Evolutionary conservation across 2,797 vertebrate species (phyloP).

Genomic region (Sebastes dallii): DNA sequence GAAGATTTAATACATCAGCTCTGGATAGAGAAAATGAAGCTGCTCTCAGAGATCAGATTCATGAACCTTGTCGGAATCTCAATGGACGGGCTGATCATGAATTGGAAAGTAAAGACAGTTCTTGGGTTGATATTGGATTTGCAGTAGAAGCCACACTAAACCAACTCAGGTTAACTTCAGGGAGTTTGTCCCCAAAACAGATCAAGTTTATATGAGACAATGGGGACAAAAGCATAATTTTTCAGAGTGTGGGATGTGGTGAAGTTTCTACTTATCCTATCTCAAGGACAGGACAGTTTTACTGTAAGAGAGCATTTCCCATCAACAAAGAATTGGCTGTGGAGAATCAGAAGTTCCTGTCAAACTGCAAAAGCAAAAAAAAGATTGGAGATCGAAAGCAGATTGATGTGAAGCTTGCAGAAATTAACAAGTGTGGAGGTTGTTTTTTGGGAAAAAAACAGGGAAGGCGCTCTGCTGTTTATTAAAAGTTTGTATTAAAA

Average conservation of each 20-base stretch:
- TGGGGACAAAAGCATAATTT: background rate
- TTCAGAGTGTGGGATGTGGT: background rate
- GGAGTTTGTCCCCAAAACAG: background rate
- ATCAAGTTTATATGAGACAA: background rate
- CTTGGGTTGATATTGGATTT: background rate
- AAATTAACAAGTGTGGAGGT: background rate
- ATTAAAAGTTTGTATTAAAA: background rate
- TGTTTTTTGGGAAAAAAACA: background rate
- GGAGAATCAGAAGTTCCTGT: background rate
- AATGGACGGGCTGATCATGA: background rate
- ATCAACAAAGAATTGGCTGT: background rate
- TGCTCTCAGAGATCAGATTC: background rate
- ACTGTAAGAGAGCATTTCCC: background rate
- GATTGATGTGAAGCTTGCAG: background rate
- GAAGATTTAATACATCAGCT: background rate
- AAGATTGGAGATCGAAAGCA: background rate
- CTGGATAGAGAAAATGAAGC: background rate
- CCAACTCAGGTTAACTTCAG: background rate
- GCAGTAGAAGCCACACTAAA: background rate
- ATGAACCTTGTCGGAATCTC: background rate
- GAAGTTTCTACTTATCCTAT: background rate
- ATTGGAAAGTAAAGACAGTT: background rate
- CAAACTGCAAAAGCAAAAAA: background rate
- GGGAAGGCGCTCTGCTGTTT: background rate
- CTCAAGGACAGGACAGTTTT: background rate